Base-by-base conservation (phyloP, 1,140 invertebrate genomes). In the Eupristina koningsbergeri region DNA sequence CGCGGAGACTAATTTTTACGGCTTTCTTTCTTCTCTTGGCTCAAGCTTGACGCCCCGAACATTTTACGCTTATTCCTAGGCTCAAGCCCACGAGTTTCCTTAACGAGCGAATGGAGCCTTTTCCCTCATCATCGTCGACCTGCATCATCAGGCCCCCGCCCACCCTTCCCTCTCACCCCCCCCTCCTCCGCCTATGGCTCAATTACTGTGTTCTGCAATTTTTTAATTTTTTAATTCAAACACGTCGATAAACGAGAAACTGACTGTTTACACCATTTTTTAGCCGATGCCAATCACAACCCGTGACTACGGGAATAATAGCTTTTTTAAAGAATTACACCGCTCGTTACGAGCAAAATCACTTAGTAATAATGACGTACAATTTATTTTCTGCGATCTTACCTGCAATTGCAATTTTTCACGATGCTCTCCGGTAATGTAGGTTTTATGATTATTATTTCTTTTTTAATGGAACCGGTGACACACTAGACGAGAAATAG, bases 1-100 rank as follows among this genome's bases (percentile, higher is more conserved):
- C n/a, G 19, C 6, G n/a, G 9, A 36, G 36, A 71, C 36, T 71
- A 71, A 71, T 71, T 71, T 71, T 71, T 71, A 71, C 26, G 67
- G 64, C 64, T 67, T 3, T 67, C 64, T 67, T 67, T 8, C n/a
- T n/a, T n/a, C n/a, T n/a, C n/a, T n/a, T n/a, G n/a, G n/a, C n/a
- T n/a, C 1, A 34, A 67, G 15, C 31, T 19, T 17, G 1, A 36
- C 31, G 64, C 34, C n/a, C n/a, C n/a, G n/a, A n/a, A n/a, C n/a
- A n/a, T n/a, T n/a, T n/a, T n/a, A n/a, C n/a, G n/a, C n/a, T n/a
- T n/a, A n/a, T n/a, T n/a, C n/a, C n/a, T n/a, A n/a, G n/a, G n/a
- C n/a, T n/a, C n/a, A n/a, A n/a, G n/a, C n/a, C n/a, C n/a, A n/a
- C n/a, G n/a, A n/a, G n/a, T n/a, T n/a, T n/a, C n/a, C n/a, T n/a